Base-by-base conservation (phyloP, 2,797 vertebrate genomes). In the Echiichthys vipera region DNA sequence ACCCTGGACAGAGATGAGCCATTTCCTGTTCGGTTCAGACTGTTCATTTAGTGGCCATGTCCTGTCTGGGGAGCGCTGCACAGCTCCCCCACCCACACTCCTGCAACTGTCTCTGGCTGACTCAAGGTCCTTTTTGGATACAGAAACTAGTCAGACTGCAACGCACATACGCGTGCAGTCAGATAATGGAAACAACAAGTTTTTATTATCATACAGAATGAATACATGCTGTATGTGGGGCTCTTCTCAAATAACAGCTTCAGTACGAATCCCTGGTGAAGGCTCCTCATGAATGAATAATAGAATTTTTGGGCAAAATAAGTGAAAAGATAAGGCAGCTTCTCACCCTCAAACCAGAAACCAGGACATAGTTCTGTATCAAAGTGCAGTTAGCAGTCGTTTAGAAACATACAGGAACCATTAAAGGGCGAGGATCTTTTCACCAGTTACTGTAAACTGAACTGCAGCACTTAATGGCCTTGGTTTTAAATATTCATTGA, bases 1-100 rank as follows among this genome's bases (percentile, higher is more conserved):
- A 64, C 65, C 79, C 63, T 43, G 66, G 47, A 80, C 74, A 90
- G 79, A 89, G 90, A 93, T 81, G 84, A 90, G 81, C 78, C 78
- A 68, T 89, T 90, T 92, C 88, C 88, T 86, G 85, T 80, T 86
- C 77, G 11, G 59, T 14, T 42, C 78, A 77, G 64, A 80, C 80
- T 83, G 59, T 78, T 90, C 83, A 77, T 87, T 88, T 84, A 77
- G 77, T 58, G 71, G 66, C 78, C 36, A 57, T 61, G 53, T 62
- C 70, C 62, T 54, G 73, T 76, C 50, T 47, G 54, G 22, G 55
- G 74, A 65, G 36, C 4, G 4, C 34, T 65, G 59, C 40, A 24
- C 24, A 29, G 17, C 58, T 36, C 34, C 71, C 55, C 14, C 49
- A 32, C 62, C n/a, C 15, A n/a, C 13, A 7, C 37, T 57, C 58